Conservation (phyloP, 2,797 vertebrate genomes). For the Champsocephalus gunnari region DNA sequence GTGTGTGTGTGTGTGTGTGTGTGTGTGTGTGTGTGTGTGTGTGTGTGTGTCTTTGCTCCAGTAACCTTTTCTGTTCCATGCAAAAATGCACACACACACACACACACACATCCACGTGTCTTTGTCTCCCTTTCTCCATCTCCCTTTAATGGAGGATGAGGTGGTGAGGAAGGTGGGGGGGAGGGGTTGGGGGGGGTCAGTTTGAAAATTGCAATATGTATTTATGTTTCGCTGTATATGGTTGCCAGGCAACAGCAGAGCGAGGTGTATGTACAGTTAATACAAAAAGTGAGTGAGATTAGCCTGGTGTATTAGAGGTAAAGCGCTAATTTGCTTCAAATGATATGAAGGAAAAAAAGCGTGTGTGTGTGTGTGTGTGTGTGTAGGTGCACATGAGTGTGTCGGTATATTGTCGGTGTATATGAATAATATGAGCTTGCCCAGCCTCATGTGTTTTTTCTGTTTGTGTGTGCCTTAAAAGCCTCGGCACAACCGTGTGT, state of each 20-base stretch:
- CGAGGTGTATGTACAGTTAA: conserved; percentile 90
- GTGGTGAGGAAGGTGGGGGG: neutral
- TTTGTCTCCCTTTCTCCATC: conserved; percentile 62
- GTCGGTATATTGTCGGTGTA: neutral
- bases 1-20: too few species aligned
- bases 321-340: conserved; percentile 75
- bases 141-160: conserved; percentile 51
- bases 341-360: conserved; percentile 54
- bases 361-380: conserved; percentile 31
- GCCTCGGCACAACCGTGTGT: neutral
- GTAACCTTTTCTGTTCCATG: conserved; percentile 34
- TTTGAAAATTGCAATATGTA: conserved; percentile 75
- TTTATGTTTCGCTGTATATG: conserved; percentile 72
- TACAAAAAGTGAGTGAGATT: conserved; percentile 86
- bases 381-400: neutral
- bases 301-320: conserved; percentile 80
- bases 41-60: neutral
- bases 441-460: conserved; percentile 9
- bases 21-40: neutral
- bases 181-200: conserved; percentile 22
- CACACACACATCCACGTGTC: conserved; percentile 13
- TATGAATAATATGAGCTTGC: conserved; percentile 16
- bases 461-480: conserved; percentile 27
- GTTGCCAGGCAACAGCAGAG: conserved; percentile 92
- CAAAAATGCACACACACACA: conserved; percentile 3